Evolutionary conservation across 2,888 invertebrate species (phyloP).

Genomic region (Nemotelus nigrinus): DNA sequence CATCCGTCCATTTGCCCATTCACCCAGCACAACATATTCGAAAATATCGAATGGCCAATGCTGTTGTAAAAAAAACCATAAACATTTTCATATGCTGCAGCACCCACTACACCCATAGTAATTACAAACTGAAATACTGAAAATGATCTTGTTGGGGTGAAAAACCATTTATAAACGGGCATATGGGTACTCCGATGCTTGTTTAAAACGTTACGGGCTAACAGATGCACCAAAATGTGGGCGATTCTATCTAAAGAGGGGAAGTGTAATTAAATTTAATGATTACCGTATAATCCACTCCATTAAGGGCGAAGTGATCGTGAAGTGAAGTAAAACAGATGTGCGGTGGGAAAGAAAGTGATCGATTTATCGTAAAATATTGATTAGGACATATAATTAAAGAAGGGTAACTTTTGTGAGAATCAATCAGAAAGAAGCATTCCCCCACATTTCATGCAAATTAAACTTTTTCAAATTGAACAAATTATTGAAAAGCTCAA

Average conservation of each 20-base stretch:
- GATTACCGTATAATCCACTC: neutral
- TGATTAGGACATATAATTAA: no score
- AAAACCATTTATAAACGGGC: constrained; percentile 36
- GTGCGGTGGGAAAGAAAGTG: no score
- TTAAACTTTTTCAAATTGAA: no score
- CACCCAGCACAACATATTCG: constrained; percentile 7
- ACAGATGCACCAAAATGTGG: constrained; percentile 42
- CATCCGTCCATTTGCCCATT: neutral
- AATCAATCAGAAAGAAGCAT: no score
- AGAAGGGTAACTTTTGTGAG: no score
- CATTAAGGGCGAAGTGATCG: no score
- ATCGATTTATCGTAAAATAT: no score
- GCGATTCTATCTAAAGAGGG: constrained; percentile 32
- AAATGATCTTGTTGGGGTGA: constrained; percentile 40
- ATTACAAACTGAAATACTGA: constrained; percentile 39
- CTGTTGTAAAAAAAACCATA: constrained; percentile 16
- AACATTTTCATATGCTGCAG: constrained; percentile 24
- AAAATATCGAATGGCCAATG: neutral
- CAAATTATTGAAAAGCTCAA: no score
- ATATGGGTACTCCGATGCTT: constrained; percentile 32
- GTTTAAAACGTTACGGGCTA: constrained; percentile 19
- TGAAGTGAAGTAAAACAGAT: no score
- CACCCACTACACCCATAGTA: neutral
- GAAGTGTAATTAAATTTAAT: constrained; percentile 27
- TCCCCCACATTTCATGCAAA: no score